Evolutionary conservation across 2,113 vertebrate species (phyloP), one percentile per base, ranked within the genome.

Genomic region (Scophthalmus maximus): DNA sequence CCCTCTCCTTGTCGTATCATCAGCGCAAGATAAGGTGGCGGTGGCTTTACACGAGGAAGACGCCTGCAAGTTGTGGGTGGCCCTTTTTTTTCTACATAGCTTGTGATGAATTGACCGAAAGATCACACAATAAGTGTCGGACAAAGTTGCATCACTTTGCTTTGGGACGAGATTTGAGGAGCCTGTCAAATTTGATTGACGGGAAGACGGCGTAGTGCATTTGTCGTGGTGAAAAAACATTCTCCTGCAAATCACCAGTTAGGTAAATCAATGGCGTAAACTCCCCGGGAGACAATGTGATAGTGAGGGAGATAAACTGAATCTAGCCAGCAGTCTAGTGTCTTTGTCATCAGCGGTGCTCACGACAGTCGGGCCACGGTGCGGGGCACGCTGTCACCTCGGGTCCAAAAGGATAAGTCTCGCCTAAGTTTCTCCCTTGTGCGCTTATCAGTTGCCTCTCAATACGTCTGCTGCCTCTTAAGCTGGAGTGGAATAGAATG

Each of bases 21-120:
- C 44, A 52, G 60, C 42, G 6, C 3, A 7, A 79, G 81, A 84
- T 88, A 82, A 85, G 78, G 66, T 5, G 15, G 1, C 29, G 38
- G 44, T 50, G 63, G 44, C 40, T 65, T 32, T 1, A 17, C 14
- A 75, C 32, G 34, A 66, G 26, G 68, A 82, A 64, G 68, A 59
- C 27, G 47, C 36, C 20, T 20, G 4, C 8, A 59, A 4, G 15
- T 1, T 0, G 3, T 7, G 30, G 62, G 32, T 59, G 42, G 26
- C 44, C 44, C 40, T 34, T 42, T 26, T 7, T 34, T 23, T 49
- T 53, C 8, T 44, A 23, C 26, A n/a, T 36, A 51, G 26, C n/a
- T 12, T 38, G 36, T 6, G n/a, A n/a, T n/a, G n/a, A 26, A 60
- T 40, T 14, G 18, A 8, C 10, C 6, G 23, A 6, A 56, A 56